Evolutionary conservation across 2,888 invertebrate genomes (phyloP), one percentile per base, ranked within the genome.

Genomic region (Tridacna gigas): DNA sequence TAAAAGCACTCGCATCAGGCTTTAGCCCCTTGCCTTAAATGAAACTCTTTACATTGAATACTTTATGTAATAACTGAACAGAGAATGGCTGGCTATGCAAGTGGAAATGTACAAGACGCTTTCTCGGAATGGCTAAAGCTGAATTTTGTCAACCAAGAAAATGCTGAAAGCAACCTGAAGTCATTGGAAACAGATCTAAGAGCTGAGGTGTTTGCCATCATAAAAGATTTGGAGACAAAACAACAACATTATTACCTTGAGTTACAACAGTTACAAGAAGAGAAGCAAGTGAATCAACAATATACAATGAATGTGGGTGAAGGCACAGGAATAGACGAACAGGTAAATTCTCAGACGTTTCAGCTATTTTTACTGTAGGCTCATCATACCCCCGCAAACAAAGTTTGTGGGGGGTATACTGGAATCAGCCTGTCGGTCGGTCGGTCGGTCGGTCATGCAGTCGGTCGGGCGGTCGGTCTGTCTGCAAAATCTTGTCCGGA

Each of bases 121-220:
- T 90, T 92, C 83, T 82, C 86, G 37, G 78, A 82, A 45, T 91
- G 91, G 93, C 86, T 91, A 61, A 86, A 90, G 60, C 83, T 83
- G 56, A 86, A 91, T 79, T 92, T 88, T 83, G 89, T 91, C 47
- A 91, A 88, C 65, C 83, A 86, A 25, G 89, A 90, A 15, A 92
- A 91, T 25, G 69, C 92, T 56, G 90, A 92, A 22, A 74, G 74
- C 11, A 84, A 90, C 48, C 74, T 93, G 82, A 71, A 80, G 13
- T 76, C 83, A 22, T 80, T 93, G 45, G 85, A 91, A 3, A 79
- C 84, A 5, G 90, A 91, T 25, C 85, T 93, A 25, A 91, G 90
- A 22, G 84, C 86, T 15, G 86, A 86, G 47, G 86, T 91, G 26
- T 37, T 91, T 37, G 78, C 74, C n/a, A 87, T 87, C 81, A 77